These are phyloP conservation scores for Solea solea DNA, from an alignment of 2,113 vertebrate species.

Conservation along the genomic window DNA sequence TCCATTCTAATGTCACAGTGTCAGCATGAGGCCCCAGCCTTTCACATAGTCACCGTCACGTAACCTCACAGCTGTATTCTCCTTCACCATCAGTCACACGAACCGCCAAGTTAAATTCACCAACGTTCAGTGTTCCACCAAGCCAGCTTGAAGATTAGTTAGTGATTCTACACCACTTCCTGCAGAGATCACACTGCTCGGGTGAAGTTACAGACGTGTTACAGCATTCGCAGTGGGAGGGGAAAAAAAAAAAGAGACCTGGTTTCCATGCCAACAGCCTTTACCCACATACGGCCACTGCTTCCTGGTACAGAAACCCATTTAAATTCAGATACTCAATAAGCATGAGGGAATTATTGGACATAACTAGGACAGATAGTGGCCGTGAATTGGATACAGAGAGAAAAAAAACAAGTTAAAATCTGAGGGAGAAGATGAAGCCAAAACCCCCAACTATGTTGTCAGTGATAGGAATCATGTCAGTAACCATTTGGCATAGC, in stretches of 20 bases:
- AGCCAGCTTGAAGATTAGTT: slow-evolving; percentile 11
- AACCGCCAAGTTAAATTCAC: slow-evolving; percentile 9
- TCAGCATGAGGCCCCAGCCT: slow-evolving; percentile 21
- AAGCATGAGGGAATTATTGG: slow-evolving; percentile 70
- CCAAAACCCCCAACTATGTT: neutral
- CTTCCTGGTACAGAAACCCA: slow-evolving; percentile 78
- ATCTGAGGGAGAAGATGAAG: neutral
- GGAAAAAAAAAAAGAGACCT: slow-evolving; percentile 36
- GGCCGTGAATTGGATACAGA: slow-evolving; percentile 24
- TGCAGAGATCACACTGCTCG: slow-evolving; percentile 23
- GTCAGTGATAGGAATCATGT: slow-evolving; percentile 12
- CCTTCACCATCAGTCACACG: slow-evolving; percentile 22
- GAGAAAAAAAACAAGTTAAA: slow-evolving; percentile 2
- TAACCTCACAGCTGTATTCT: slow-evolving; percentile 24
- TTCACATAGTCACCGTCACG: slow-evolving; percentile 28
- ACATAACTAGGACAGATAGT: slow-evolving; percentile 71
- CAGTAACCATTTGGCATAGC: slow-evolving; percentile 2
- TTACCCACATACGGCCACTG: slow-evolving; percentile 49
- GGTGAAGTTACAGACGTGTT: slow-evolving; percentile 62
- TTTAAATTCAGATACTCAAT: slow-evolving; percentile 76
- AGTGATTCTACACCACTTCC: slow-evolving; percentile 36
- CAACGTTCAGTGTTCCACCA: neutral
- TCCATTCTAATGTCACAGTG: slow-evolving; percentile 25
- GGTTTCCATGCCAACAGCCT: slow-evolving; percentile 74
- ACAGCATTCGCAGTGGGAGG: slow-evolving; percentile 51